Base-by-base conservation (phyloP, 2,797 vertebrate species). In the Miichthys miiuy region DNA sequence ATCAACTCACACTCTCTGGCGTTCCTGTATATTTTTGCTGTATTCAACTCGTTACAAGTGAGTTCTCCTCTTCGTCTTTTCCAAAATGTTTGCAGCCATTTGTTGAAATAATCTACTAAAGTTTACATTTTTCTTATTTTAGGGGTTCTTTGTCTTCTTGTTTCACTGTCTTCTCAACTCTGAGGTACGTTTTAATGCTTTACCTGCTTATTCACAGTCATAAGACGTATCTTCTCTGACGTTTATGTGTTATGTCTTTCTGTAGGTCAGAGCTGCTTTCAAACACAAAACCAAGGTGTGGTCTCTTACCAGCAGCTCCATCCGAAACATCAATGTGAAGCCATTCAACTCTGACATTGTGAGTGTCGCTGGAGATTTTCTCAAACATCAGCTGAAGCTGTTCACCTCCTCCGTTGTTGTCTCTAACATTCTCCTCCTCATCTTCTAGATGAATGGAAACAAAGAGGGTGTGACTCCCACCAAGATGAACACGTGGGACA, bases 281-380 rank as follows among this genome's bases (percentile, higher is more conserved):
- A 98, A 99, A 91, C 98, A 99, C 93, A 99, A 99, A 95, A 98
- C 98, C 87, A 99, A 99, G 84, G 97, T 99, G 85, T 99, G 98
- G 98, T 97, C 97, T 25, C 96, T 99, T 5, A 97, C 96, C 63
- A 98, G 98, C 76, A 99, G 97, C 84, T 98, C 97, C 0, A 91
- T 96, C 80, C 96, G 98, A 76, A 97, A 96, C 79, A 92, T 96
- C 93, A 96, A 96, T 8, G 95, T 95, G 79, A 99, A 98, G 86
- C 97, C 97, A 42, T 98, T 97, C 95, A 96, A 96, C 90, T 99
- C 98, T 0, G 98, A 99, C 80, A 94, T 96, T 21, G 98, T 99
- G 86, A 97, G 98, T 96, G 27, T 46, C n/a, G 44, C 5, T 9
- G 34, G 34, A 34, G 30, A 34, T 34, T 34, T 34, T 34, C 30